These are phyloP conservation scores for Luperina testacea DNA, from an alignment of 2,888 invertebrate species.

Conservation along the genomic window DNA sequence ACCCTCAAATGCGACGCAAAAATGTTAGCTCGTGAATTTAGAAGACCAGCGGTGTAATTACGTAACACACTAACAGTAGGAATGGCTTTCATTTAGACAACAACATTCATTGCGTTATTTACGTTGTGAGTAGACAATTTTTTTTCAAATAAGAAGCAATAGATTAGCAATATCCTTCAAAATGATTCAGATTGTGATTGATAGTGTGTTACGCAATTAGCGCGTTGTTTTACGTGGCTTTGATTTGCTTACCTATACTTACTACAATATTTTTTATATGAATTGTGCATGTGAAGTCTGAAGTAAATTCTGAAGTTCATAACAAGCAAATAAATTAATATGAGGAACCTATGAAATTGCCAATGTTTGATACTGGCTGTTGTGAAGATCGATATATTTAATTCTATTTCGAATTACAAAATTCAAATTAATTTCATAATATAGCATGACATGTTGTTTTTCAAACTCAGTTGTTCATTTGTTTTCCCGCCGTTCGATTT, in stretches of 20 bases:
- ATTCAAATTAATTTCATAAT: no score
- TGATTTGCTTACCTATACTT: background rate
- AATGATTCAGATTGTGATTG: background rate
- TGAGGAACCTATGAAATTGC: no score
- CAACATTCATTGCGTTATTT: background rate
- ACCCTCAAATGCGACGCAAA: background rate
- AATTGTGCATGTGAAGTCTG: background rate
- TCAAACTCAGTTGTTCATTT: no score
- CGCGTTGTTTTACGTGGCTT: background rate
- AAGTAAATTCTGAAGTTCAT: background rate
- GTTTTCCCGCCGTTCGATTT: no score
- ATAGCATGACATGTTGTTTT: no score
- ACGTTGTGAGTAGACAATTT: background rate
- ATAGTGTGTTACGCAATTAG: background rate
- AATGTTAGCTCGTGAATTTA: background rate
- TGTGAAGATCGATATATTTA: no score
- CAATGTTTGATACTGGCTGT: no score
- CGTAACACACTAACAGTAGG: background rate
- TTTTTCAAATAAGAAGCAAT: background rate
- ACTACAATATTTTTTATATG: background rate
- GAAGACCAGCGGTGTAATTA: background rate
- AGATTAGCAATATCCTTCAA: background rate
- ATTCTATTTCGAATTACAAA: no score
- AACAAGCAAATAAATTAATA: constrained; percentile 25
- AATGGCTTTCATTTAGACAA: background rate